Percentiles rank a stretch among this genome's conserved stretches.
phyloP scores from a whole-genome alignment of 2,797 vertebrate genomes.

The Siniperca scherzeri region DNA sequence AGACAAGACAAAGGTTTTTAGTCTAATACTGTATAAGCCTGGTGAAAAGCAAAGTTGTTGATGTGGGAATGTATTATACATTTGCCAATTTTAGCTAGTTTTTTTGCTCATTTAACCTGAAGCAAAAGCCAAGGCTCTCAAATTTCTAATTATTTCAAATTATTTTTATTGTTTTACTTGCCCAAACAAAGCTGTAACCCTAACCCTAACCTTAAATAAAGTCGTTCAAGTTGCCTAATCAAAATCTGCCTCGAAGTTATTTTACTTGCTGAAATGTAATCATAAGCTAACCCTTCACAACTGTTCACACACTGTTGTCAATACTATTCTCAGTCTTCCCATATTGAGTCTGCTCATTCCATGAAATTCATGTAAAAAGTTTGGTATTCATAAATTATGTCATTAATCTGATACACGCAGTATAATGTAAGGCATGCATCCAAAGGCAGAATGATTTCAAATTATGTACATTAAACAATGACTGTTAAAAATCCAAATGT shows the following conservation, averaged over 20 bases:
- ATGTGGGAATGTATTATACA: not conserved
- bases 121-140: slow-evolving; percentile 34
- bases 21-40: not conserved
- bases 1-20: not conserved
- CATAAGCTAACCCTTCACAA: slow-evolving; percentile 6
- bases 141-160: slow-evolving; percentile 45
- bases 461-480: not conserved
- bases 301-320: not conserved
- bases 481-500: not conserved
- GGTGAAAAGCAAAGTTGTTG: not conserved
- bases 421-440: not conserved
- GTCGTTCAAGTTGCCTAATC: slow-evolving; percentile 33
- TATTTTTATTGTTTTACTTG: slow-evolving; percentile 36
- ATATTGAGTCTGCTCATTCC: not conserved
- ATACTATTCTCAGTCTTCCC: slow-evolving; percentile 9
- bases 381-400: not conserved
- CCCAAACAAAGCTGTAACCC: slow-evolving; percentile 42
- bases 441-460: not conserved
- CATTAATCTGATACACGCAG: not conserved
- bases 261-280: slow-evolving; percentile 55
- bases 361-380: not conserved
- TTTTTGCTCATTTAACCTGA: not conserved
- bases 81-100: not conserved
- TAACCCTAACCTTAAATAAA: slow-evolving; percentile 47
- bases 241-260: slow-evolving; percentile 45